Base-by-base conservation (phyloP, 2,797 vertebrate genomes). In the Apogon hyalosoma region DNA sequence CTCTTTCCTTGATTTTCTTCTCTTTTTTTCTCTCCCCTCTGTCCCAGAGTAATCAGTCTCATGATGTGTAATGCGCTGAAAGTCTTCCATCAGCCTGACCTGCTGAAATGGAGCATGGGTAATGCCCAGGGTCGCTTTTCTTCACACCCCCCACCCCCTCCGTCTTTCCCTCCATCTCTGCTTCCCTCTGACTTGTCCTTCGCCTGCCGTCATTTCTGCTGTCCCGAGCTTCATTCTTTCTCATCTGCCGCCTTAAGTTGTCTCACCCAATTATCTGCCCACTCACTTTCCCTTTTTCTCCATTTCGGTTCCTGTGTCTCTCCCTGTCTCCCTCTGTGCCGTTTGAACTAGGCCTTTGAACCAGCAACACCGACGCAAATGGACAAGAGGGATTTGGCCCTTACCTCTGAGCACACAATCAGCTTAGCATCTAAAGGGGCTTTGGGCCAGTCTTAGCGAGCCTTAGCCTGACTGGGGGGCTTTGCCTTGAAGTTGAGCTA, bases 401-500 rank as follows among this genome's bases (percentile, higher is more conserved):
- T 75, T 87, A 80, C 73, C 83, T 79, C 85, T 90, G 85, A 92
- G 88, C 79, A 84, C 79, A 77, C 90, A 92, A 90, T 92, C 87
- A 91, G 89, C 87, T 92, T 92, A 93, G 75, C 85, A 87, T 73
- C 83, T 82, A 83, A 80, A 84, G 71, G 85, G 88, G 85, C 86
- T 90, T 87, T 90, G 84, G 86, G 79, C 47, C 69, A 65, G 88
- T 90, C 91, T 92, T 87, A 89, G 81, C 31, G 57, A 82, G 81
- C 80, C 80, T 87, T 83, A 86, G 78, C 64, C 80, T 72, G 80
- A 78, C 78, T 88, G 79, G 77, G 77, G 85, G 89, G 84, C 85
- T 91, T 90, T 90, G 81, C 90, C 91, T 92, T 94, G 91, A 94
- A 92, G 92, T 93, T 92, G 91, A 87, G 87, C 87, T 92, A 90